These are phyloP conservation scores for Cyrtorhinus lividipennis DNA, from an alignment of 1,140 invertebrate genomes.

Conservation along the genomic window DNA sequence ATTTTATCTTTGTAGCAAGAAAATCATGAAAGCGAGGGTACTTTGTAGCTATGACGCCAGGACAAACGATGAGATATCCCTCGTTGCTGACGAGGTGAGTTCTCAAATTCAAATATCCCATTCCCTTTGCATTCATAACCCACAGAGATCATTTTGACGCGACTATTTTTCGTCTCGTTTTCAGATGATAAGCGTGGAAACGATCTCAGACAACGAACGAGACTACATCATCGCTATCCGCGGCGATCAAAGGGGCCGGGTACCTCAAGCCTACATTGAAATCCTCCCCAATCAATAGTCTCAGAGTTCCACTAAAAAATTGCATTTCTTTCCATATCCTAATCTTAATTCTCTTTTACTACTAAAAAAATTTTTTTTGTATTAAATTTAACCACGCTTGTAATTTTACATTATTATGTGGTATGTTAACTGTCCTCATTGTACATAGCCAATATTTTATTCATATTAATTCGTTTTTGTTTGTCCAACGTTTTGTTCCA, in stretches of 20 bases:
- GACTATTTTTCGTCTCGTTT: conserved; percentile 28
- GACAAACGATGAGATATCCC: conserved; percentile 56
- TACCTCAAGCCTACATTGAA: conserved; percentile 55
- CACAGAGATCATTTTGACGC: too few species aligned
- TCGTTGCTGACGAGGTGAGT: conserved; percentile 63
- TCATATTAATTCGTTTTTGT: too few species aligned
- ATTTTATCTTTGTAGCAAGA: conserved; percentile 22
- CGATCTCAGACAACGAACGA: conserved; percentile 42
- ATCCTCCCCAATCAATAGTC: conserved; percentile 26
- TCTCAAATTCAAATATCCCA: too few species aligned
- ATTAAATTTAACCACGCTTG: too few species aligned
- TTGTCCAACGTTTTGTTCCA: too few species aligned
- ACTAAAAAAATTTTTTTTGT: too few species aligned
- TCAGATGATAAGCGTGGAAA: conserved; percentile 53
- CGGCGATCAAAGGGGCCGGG: conserved; percentile 48
- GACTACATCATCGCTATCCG: conserved; percentile 62
- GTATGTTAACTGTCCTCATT: too few species aligned
- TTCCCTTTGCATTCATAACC: not conserved
- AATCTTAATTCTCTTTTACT: too few species aligned
- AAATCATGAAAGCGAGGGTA: conserved; percentile 45
- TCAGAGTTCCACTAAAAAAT: too few species aligned
- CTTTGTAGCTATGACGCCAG: conserved; percentile 69
- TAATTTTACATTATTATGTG: too few species aligned
- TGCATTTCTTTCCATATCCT: too few species aligned
- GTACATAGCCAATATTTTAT: too few species aligned